A percentile compares a stretch with the other conserved stretches of the same genome.
Conservation (phyloP, 2,113 vertebrate genomes). For the Crotalus helleri region DNA sequence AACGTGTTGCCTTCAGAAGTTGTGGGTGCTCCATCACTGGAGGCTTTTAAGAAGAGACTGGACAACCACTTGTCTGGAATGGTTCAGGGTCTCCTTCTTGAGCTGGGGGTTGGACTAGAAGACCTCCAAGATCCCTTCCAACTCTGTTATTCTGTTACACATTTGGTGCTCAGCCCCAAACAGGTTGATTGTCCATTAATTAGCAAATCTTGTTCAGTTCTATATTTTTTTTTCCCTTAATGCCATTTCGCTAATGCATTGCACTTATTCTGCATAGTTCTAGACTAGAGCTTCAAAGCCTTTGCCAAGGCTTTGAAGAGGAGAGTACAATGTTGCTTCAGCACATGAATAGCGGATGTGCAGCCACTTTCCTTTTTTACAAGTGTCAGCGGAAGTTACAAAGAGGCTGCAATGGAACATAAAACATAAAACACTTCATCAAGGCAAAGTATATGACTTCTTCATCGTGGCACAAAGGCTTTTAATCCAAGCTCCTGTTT, state of each 20-base stretch:
- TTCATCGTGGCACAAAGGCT: neutral
- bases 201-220: neutral
- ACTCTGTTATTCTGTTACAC: neutral
- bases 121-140: no score
- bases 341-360: neutral
- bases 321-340: neutral
- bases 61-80: no score
- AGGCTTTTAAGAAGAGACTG: no score
- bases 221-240: neutral
- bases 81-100: no score
- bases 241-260: neutral
- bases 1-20: no score
- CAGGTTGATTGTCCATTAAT: neutral
- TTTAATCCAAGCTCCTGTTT: neutral
- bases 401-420: neutral
- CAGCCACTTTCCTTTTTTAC: neutral
- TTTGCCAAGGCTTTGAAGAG: neutral
- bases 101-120: no score
- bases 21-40: no score
- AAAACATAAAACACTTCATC: neutral
- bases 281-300: neutral
- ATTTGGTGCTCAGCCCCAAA: neutral
- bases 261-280: neutral
- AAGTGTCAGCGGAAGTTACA: neutral
- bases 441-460: neutral